Evolutionary conservation across 2,888 invertebrate genomes (phyloP).

Genomic region (Micoletzkya japonica): DNA sequence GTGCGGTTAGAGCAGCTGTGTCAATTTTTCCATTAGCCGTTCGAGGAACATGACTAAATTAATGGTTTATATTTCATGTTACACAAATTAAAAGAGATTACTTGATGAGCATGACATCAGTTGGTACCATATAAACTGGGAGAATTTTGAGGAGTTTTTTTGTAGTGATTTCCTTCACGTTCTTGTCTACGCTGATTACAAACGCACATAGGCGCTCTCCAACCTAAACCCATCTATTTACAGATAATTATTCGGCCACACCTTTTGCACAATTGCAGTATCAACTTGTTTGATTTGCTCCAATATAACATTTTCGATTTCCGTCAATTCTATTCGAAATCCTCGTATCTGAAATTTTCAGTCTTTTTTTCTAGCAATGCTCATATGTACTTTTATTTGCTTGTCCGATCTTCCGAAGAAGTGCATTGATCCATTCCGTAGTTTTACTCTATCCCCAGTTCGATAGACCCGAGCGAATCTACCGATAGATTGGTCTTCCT

Average conservation of each 20-base stretch:
- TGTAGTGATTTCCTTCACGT: not conserved
- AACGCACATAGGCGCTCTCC: slow-evolving; percentile 11
- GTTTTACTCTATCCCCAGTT: slow-evolving; percentile 35
- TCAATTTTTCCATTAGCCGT: slow-evolving; percentile 4
- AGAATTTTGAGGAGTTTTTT: not conserved
- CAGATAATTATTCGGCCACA: too few relatives aligned
- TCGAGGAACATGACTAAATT: not conserved
- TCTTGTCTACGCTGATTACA: not conserved
- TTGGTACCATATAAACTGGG: slow-evolving; percentile 18
- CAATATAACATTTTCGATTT: slow-evolving; percentile 33
- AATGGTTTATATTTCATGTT: not conserved
- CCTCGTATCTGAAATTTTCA: slow-evolving; percentile 36
- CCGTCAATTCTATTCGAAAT: slow-evolving; percentile 34
- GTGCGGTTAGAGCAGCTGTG: slow-evolving; percentile 7
- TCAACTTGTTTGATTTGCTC: not conserved
- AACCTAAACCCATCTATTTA: too few relatives aligned
- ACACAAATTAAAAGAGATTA: too few relatives aligned
- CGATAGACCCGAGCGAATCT: slow-evolving; percentile 19
- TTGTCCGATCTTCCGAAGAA: slow-evolving; percentile 49
- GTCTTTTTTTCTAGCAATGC: not conserved
- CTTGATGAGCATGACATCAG: slow-evolving; percentile 1
- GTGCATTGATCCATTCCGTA: slow-evolving; percentile 16
- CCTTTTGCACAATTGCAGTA: slow-evolving; percentile 9
- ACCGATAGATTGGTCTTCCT: slow-evolving; percentile 19
- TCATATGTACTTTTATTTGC: slow-evolving; percentile 43